phyloP scores from a whole-genome alignment of 2,797 vertebrate genomes.

The Selene dorsalis region DNA sequence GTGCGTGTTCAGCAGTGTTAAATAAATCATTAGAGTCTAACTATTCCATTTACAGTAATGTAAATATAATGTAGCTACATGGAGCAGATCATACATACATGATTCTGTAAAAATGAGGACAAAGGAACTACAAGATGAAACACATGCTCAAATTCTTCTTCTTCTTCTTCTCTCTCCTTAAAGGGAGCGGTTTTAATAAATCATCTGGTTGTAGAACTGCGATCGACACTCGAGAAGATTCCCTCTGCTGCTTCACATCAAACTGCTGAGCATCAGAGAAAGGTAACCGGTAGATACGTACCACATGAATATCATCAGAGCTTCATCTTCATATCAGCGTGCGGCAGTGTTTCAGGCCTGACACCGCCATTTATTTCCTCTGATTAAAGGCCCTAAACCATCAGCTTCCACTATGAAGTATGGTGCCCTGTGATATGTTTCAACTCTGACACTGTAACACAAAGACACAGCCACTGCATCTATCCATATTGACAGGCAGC shows the following conservation, averaged over 20 bases:
- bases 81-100: neutral
- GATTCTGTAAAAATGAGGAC: conserved; percentile 11
- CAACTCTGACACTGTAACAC: neutral
- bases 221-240: neutral
- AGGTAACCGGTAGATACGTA: neutral
- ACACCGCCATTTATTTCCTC: neutral
- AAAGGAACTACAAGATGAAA: neutral
- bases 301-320: neutral
- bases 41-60: conserved; percentile 30
- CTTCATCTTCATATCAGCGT: neutral
- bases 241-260: neutral
- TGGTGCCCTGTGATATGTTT: neutral
- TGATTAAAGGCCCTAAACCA: neutral
- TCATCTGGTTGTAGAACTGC: neutral
- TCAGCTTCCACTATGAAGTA: neutral
- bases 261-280: neutral
- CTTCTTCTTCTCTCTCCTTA: neutral
- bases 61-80: conserved; percentile 2
- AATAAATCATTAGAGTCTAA: conserved; percentile 37
- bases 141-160: neutral
- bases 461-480: neutral
- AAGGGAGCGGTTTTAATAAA: neutral
- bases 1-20: neutral
- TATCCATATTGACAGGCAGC: neutral
- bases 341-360: neutral